A percentile compares a stretch with the other conserved stretches of the same genome.
Evolutionary conservation across 2,888 invertebrate species (phyloP).

Genomic region (Cyclophora albipunctata): DNA sequence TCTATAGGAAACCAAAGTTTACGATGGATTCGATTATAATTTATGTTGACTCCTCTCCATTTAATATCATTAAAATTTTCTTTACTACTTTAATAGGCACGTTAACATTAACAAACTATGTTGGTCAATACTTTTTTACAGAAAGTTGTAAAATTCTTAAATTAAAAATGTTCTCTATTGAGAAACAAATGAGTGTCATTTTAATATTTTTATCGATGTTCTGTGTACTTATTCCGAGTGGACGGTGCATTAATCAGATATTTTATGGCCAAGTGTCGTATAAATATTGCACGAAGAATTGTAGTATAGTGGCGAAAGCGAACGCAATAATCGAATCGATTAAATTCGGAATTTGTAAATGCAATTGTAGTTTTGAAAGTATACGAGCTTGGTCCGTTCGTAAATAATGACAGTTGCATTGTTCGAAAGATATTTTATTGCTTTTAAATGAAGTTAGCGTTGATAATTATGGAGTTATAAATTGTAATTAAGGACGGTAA

Average conservation of each 20-base stretch:
- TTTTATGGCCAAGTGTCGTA: constrained; percentile 55
- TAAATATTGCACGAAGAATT: constrained; percentile 31
- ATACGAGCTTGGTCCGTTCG: too few species aligned
- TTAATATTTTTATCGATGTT: constrained; percentile 56
- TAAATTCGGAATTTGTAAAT: constrained; percentile 14
- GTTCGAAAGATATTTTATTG: constrained; percentile 1
- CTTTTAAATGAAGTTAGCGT: too few species aligned
- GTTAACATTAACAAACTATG: constrained; percentile 13
- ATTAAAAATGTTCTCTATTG: constrained; percentile 40
- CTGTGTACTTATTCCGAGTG: constrained; percentile 48
- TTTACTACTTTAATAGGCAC: constrained; percentile 7
- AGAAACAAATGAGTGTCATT: constrained; percentile 47
- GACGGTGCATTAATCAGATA: constrained; percentile 49
- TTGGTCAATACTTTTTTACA: constrained; percentile 25
- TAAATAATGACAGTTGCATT: constrained; percentile 7
- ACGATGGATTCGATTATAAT: too few species aligned
- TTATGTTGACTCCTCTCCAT: too few species aligned
- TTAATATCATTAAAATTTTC: too few species aligned
- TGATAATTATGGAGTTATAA: too few species aligned
- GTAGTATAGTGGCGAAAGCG: constrained; percentile 26
- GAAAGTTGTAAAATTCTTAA: constrained; percentile 23
- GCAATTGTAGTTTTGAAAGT: too few species aligned
- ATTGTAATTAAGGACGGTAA: too few species aligned
- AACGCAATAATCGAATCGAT: constrained; percentile 15
- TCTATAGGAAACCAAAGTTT: constrained; percentile 22